Percentiles rank a stretch among this genome's conserved stretches.
Conservation (phyloP, 2,888 invertebrate species). For the Orchesella flavescens region DNA sequence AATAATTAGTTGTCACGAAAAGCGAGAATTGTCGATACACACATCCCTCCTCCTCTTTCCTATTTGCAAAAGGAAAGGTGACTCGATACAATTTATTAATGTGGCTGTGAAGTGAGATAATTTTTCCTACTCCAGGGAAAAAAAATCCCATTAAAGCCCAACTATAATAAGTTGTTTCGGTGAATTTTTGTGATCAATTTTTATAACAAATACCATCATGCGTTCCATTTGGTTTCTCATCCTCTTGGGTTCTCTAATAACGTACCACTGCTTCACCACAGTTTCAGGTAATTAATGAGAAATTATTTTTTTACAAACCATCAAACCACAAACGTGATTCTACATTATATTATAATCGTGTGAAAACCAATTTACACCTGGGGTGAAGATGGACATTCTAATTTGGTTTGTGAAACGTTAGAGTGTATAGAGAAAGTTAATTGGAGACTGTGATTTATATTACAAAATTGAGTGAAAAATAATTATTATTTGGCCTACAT, state of each 20-base stretch:
- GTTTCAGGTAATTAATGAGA: constrained; percentile 64
- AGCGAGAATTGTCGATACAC: constrained; percentile 62
- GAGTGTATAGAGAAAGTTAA: no score
- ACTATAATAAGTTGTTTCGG: constrained; percentile 23
- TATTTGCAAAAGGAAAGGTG: constrained; percentile 40
- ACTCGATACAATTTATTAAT: constrained; percentile 47
- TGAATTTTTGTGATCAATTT: constrained; percentile 45
- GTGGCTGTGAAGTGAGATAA: constrained; percentile 69
- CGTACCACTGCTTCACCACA: constrained; percentile 71
- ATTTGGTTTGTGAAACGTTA: no score
- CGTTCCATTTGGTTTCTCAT: constrained; percentile 71
- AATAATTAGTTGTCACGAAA: constrained; percentile 58
- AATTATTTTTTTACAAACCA: background rate
- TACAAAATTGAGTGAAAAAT: no score
- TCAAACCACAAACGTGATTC: background rate
- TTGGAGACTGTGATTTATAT: no score
- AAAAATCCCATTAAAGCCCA: constrained; percentile 60
- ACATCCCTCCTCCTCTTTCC: constrained; percentile 38
- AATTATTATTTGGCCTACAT: no score
- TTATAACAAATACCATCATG: constrained; percentile 53
- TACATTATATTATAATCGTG: no score
- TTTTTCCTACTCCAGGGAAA: constrained; percentile 37
- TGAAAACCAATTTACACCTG: no score
- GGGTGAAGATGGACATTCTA: no score
- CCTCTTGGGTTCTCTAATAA: constrained; percentile 70